Conservation (phyloP, 1,140 invertebrate species). For the Hyles euphorbiae region DNA sequence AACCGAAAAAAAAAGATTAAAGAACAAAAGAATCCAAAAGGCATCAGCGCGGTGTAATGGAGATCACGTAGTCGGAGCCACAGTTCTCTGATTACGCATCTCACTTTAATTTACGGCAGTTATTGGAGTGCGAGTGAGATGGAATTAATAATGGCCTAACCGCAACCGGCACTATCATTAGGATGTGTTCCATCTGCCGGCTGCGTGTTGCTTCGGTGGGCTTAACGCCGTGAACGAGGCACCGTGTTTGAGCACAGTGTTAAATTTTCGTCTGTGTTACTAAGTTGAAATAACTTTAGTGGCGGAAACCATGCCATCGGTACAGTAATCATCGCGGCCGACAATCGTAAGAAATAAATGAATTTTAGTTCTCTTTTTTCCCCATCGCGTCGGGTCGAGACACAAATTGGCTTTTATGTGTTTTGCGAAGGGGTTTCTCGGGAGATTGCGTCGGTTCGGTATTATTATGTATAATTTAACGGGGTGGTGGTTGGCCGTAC, state of each 20-base stretch:
- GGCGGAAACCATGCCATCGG: conserved; percentile 48
- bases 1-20: conserved; percentile 29
- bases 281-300: conserved; percentile 18
- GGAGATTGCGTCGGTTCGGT: conserved; percentile 32
- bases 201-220: conserved; percentile 1
- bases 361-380: conserved; percentile 48
- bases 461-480: conserved; percentile 54
- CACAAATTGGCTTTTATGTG: conserved; percentile 59
- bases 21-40: conserved; percentile 53
- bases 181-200: conserved; percentile 38
- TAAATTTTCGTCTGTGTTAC: conserved; percentile 9
- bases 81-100: conserved; percentile 47
- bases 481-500: conserved; percentile 27
- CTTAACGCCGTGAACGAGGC: not conserved
- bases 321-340: conserved; percentile 49
- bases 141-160: conserved; percentile 62
- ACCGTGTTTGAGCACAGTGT: conserved; percentile 13
- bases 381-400: conserved; percentile 10
- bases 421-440: conserved; percentile 47
- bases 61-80: conserved; percentile 62
- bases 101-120: conserved; percentile 43
- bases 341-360: conserved; percentile 66
- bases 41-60: conserved; percentile 56
- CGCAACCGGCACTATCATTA: conserved; percentile 63
- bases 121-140: conserved; percentile 45